phyloP scores from a whole-genome alignment of 2,113 vertebrate species.

The Haemorhous mexicanus region DNA sequence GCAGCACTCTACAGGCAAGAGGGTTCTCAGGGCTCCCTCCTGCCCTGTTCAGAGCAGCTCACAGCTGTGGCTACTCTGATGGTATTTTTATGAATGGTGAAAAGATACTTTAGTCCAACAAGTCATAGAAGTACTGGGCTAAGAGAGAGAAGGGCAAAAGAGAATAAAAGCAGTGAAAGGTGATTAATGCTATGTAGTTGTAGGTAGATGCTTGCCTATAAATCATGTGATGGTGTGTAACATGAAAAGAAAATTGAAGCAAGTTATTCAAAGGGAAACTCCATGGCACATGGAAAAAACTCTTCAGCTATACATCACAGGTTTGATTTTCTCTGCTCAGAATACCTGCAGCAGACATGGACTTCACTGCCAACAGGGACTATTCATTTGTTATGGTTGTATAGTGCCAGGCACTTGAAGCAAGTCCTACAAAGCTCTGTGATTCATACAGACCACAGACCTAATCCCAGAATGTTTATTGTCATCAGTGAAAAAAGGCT shows the following conservation, averaged over 20 bases:
- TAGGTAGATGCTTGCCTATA: not conserved
- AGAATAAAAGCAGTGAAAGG: not conserved
- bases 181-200: not conserved
- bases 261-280: not conserved
- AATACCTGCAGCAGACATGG: not conserved
- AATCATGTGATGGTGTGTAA: not conserved
- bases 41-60: not conserved
- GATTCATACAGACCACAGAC: not conserved
- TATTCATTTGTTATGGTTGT: not conserved
- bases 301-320: not conserved
- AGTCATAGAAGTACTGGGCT: not conserved
- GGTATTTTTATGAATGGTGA: not conserved
- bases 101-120: not conserved
- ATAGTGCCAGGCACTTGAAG: not conserved
- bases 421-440: not conserved
- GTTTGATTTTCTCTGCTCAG: not conserved
- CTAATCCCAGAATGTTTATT: not conserved
- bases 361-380: not conserved
- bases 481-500: not conserved
- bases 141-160: not conserved
- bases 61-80: fast-evolving
- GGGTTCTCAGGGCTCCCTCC: not conserved
- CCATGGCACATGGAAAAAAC: not conserved
- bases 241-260: not conserved
- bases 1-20: not conserved